Evolutionary conservation across 2,888 invertebrate species (phyloP).

Genomic region (Cheilosia soror): DNA sequence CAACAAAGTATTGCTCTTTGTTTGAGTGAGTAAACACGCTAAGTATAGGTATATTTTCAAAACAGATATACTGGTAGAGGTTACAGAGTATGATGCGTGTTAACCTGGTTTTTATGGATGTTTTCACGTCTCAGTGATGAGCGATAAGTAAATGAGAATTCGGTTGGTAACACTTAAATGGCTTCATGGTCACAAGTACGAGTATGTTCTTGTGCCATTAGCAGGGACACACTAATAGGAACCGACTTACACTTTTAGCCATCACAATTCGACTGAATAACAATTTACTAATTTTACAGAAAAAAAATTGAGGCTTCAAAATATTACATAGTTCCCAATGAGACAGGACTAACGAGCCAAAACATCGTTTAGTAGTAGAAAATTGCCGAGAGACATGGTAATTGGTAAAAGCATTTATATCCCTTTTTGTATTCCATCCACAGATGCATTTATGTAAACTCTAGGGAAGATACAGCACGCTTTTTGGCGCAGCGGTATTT

Average conservation of each 20-base stretch:
- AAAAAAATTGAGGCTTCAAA: background rate
- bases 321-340: background rate
- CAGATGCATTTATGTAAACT: background rate
- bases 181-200: no score
- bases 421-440: conserved; percentile 1
- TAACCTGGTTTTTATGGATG: no score
- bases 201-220: no score
- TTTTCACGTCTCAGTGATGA: no score
- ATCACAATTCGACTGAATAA: no score
- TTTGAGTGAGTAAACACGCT: background rate
- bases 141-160: no score
- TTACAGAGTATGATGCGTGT: background rate
- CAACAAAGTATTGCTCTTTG: background rate
- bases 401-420: conserved; percentile 54
- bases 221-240: no score
- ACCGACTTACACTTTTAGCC: no score
- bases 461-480: background rate
- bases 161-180: no score
- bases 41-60: background rate
- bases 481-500: background rate
- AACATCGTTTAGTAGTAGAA: conserved; percentile 11
- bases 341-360: background rate
- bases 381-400: conserved; percentile 27
- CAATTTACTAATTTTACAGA: no score
- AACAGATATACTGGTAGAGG: no score